A percentile compares a stretch with the other conserved stretches of the same genome.
phyloP scores from a whole-genome alignment of 2,797 vertebrate genomes.

The Atherinosoma microstoma region DNA sequence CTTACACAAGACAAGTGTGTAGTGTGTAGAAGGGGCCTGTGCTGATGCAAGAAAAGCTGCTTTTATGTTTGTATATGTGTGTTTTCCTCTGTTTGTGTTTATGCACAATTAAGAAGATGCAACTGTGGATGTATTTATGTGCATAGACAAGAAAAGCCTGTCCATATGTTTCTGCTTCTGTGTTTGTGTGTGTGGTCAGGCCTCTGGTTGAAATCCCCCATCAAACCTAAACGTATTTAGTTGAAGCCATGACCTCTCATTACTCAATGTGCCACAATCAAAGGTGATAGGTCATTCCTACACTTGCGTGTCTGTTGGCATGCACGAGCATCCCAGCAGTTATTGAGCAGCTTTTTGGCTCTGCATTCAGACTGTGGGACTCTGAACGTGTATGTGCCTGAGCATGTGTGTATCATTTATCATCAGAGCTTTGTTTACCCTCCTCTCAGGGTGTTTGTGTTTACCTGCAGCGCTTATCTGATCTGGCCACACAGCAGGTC shows the following conservation, averaged over 20 bases:
- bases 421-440: conserved; percentile 62
- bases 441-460: conserved; percentile 69
- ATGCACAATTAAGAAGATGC: conserved; percentile 11
- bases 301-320: conserved; percentile 26
- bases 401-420: conserved; percentile 55
- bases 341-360: conserved; percentile 30
- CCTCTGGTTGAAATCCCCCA: conserved; percentile 46
- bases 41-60: conserved; percentile 21
- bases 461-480: conserved; percentile 74
- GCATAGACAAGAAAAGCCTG: conserved; percentile 1
- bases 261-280: conserved; percentile 73
- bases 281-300: conserved; percentile 54
- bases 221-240: conserved; percentile 70
- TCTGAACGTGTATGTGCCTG: conserved; percentile 9
- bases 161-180: conserved; percentile 10
- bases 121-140: conserved; percentile 15
- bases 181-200: conserved; percentile 54
- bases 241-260: conserved; percentile 73
- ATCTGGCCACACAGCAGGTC: conserved; percentile 63
- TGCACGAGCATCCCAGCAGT: conserved; percentile 23
- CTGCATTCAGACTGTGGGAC: neutral
- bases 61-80: conserved; percentile 33
- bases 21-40: conserved; percentile 52
- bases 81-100: conserved; percentile 19
- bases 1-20: conserved; percentile 72